Evolutionary conservation across 2,888 invertebrate species (phyloP).

Genomic region (Megalurothrips usitatus): DNA sequence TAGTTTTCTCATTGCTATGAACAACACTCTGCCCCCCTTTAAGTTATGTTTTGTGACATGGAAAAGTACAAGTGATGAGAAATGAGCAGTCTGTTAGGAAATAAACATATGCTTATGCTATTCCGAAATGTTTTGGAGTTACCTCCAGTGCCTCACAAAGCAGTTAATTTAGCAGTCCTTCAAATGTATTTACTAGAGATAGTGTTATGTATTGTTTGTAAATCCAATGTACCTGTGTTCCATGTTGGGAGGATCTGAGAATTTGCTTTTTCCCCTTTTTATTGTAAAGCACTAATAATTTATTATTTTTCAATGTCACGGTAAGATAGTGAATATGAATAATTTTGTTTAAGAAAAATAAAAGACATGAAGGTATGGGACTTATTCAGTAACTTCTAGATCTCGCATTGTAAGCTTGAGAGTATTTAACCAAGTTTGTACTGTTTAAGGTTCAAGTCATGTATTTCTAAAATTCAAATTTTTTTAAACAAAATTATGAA

Average conservation of each 20-base stretch:
- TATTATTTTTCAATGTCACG: slow-evolving; percentile 3
- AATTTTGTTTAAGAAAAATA: neutral
- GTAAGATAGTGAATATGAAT: neutral
- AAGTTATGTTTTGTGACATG: neutral
- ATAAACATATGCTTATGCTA: neutral
- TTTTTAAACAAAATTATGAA: neutral
- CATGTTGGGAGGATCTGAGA: neutral
- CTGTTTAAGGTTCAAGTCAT: too few species aligned
- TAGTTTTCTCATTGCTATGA: too few species aligned
- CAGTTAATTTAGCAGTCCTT: neutral
- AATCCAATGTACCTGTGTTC: slow-evolving; percentile 4
- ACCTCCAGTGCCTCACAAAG: neutral
- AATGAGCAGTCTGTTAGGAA: too few species aligned
- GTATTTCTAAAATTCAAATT: too few species aligned
- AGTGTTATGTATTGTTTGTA: neutral
- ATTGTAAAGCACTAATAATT: neutral
- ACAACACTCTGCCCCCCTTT: neutral
- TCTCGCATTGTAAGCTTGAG: too few species aligned
- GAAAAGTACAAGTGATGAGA: too few species aligned
- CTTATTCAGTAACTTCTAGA: too few species aligned
- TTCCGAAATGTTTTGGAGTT: neutral
- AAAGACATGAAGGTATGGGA: too few species aligned
- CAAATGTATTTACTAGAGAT: slow-evolving; percentile 2
- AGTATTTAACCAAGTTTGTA: too few species aligned
- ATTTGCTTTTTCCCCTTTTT: neutral